A percentile compares a stretch with the other conserved stretches of the same genome.
Evolutionary conservation across 2,113 vertebrate genomes (phyloP).

Genomic region (Barbus barbus): DNA sequence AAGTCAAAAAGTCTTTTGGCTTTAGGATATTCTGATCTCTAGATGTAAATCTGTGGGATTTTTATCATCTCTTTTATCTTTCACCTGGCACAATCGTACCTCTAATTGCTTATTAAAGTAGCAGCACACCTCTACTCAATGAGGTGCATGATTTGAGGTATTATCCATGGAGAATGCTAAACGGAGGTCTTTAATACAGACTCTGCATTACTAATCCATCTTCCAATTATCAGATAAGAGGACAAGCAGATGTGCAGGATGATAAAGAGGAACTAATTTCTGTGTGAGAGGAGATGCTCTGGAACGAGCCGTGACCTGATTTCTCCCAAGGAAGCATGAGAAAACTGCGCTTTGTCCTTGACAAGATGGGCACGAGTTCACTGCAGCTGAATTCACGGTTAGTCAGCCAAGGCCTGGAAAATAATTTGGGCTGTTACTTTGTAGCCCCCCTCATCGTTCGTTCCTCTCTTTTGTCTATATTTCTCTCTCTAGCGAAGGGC

Average conservation of each 20-base stretch:
- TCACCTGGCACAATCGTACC: not conserved
- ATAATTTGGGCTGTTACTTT: not conserved
- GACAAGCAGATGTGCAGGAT: conserved; percentile 28
- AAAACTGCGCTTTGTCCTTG: conserved; percentile 33
- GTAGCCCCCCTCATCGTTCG: not conserved
- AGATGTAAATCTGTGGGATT: not conserved
- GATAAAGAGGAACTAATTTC: conserved; percentile 20
- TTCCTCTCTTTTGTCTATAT: conserved; percentile 25
- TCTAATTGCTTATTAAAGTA: not conserved
- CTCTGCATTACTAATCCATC: conserved; percentile 50
- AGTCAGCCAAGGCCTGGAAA: conserved; percentile 40
- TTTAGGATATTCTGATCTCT: not conserved
- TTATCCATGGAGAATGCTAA: conserved; percentile 51
- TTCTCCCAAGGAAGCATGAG: conserved; percentile 42
- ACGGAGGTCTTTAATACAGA: conserved; percentile 62
- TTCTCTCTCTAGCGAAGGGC: conserved; percentile 14
- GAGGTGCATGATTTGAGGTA: not conserved
- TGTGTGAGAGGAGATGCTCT: conserved; percentile 4
- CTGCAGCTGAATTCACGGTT: conserved; percentile 40
- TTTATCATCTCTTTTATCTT: not conserved
- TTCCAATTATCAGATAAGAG: conserved; percentile 35
- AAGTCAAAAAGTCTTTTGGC: not conserved
- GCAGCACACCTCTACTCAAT: not conserved
- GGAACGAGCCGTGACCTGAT: conserved; percentile 30
- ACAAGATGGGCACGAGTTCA: not conserved